Evolutionary conservation across 2,113 vertebrate genomes (phyloP).

Genomic region (Cochlearius cochlearius): DNA sequence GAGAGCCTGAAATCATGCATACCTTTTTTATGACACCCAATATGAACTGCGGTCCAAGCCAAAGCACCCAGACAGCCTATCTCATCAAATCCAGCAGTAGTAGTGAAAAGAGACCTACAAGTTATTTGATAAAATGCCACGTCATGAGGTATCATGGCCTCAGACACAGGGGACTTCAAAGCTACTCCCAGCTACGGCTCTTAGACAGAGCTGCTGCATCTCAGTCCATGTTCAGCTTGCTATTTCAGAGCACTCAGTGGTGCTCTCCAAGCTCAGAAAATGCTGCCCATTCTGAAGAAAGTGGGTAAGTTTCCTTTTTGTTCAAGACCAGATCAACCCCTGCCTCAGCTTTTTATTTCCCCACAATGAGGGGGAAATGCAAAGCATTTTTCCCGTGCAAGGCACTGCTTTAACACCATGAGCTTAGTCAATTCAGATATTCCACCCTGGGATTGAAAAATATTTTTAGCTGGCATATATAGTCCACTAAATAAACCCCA

Average conservation of each 20-base stretch:
- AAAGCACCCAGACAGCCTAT: background rate
- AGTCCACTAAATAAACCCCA: background rate
- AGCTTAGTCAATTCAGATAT: background rate
- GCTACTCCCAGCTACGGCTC: background rate
- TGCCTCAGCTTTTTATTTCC: background rate
- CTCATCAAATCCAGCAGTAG: background rate
- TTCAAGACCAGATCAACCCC: background rate
- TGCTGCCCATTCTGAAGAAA: background rate
- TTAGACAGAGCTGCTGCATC: background rate
- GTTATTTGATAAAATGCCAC: background rate
- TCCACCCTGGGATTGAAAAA: background rate
- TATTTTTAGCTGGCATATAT: background rate
- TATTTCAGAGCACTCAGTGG: background rate
- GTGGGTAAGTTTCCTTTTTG: background rate
- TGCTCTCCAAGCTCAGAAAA: background rate
- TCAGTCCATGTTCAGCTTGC: background rate
- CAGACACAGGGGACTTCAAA: background rate
- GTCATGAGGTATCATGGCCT: background rate
- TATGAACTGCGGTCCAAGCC: background rate
- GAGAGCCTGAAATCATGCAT: slow-evolving; percentile 29
- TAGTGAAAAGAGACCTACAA: background rate
- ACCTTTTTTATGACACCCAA: background rate
- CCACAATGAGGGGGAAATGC: background rate
- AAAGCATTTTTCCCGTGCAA: background rate
- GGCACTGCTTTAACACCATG: background rate